Conservation (phyloP, 2,113 vertebrate species). For the Mesitornis unicolor region DNA sequence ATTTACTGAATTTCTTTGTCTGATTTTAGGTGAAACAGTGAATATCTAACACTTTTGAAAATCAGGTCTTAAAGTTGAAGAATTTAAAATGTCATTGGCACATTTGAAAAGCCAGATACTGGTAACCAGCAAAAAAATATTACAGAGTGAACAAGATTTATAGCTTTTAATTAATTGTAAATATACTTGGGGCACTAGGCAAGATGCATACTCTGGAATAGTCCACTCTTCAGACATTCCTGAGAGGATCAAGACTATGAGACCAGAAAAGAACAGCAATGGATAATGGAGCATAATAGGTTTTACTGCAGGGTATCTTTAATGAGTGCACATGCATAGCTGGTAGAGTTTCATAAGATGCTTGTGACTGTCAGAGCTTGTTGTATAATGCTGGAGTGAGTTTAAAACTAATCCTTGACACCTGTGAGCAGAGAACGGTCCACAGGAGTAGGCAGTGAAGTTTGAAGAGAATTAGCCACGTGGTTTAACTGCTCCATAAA, state of each 20-base stretch:
- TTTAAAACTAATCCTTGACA: neutral
- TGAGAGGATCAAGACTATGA: neutral
- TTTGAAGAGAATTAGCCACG: neutral
- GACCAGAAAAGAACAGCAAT: neutral
- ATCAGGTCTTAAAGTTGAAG: neutral
- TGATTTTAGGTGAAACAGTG: neutral
- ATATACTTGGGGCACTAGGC: neutral
- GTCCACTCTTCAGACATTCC: neutral
- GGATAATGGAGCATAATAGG: neutral
- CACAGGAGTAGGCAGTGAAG: neutral
- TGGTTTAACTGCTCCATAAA: neutral
- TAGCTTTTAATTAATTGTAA: neutral
- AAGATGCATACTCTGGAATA: neutral
- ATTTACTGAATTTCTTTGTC: neutral
- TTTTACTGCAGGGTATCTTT: neutral
- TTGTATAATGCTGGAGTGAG: neutral
- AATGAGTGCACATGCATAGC: neutral
- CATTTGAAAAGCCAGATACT: neutral
- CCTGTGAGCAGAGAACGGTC: neutral
- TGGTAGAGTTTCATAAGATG: neutral
- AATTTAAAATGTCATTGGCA: neutral
- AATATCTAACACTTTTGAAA: neutral
- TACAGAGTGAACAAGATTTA: neutral
- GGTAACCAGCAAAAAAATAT: neutral
- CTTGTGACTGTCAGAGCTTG: neutral